Percentiles rank a stretch among this genome's conserved stretches.
These are phyloP conservation scores for Cliona cf. orientalis DNA, from an alignment of 37 sponge, comb jelly and placozoan genomes.

Conservation along the genomic window DNA sequence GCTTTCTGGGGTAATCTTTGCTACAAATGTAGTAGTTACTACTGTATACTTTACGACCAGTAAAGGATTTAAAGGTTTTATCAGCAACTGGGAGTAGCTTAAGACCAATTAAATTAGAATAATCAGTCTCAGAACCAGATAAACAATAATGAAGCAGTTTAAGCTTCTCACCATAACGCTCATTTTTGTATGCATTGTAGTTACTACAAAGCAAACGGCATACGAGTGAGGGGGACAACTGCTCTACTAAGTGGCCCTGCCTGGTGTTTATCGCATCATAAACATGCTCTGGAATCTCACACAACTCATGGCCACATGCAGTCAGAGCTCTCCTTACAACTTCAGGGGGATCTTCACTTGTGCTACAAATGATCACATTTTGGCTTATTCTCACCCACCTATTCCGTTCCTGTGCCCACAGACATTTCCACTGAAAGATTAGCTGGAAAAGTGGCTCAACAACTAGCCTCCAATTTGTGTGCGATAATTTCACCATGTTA, in stretches of 20 bases:
- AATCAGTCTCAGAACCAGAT: conserved; percentile 23
- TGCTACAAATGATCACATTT: conserved; percentile 7
- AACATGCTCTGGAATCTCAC: conserved; percentile 2
- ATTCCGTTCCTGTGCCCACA: background rate
- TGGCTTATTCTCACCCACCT: background rate
- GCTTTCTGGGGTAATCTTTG: background rate
- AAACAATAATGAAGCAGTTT: conserved; percentile 26
- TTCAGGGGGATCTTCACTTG: background rate
- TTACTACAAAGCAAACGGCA: background rate
- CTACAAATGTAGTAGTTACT: conserved; percentile 12
- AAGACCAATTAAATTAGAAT: conserved; percentile 12
- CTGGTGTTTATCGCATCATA: conserved; percentile 3
- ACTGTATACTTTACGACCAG: too few species aligned
- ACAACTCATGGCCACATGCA: conserved; percentile 11
- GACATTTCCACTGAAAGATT: background rate
- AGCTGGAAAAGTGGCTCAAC: background rate
- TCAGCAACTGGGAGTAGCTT: conserved; percentile 36
- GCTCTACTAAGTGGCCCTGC: background rate
- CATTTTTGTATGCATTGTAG: background rate
- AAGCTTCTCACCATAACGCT: background rate
- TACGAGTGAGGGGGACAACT: background rate
- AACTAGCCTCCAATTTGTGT: conserved; percentile 19
- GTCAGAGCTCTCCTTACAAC: conserved; percentile 6
- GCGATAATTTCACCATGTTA: background rate
- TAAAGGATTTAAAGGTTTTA: conserved; percentile 18